Evolutionary conservation across 2,888 invertebrate species (phyloP).

Genomic region (Heliconius ismenius): DNA sequence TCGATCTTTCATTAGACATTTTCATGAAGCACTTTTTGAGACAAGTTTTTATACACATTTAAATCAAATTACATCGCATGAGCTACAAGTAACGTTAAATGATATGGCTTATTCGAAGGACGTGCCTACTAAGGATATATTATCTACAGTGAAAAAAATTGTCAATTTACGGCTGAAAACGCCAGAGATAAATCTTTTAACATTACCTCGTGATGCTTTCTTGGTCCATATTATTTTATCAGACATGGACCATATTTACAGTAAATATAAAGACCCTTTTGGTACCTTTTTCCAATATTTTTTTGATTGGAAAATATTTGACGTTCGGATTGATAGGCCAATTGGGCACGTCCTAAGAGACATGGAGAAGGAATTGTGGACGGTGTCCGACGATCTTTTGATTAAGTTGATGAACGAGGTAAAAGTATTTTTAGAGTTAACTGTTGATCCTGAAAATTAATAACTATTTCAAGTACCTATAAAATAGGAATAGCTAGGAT

Average conservation of each 20-base stretch:
- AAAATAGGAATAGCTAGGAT: no score
- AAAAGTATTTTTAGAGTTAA: slow-evolving; percentile 61
- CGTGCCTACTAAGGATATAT: slow-evolving; percentile 56
- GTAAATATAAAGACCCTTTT: slow-evolving; percentile 55
- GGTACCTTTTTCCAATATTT: slow-evolving; percentile 52
- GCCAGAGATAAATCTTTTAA: slow-evolving; percentile 40
- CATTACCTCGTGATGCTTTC: slow-evolving; percentile 54
- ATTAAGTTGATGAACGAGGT: slow-evolving; percentile 60
- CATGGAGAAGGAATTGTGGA: slow-evolving; percentile 48
- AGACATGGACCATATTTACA: slow-evolving; percentile 65
- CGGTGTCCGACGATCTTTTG: slow-evolving; percentile 50
- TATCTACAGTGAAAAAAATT: slow-evolving; percentile 53
- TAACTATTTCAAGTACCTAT: background rate
- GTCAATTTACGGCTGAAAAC: slow-evolving; percentile 53
- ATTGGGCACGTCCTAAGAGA: slow-evolving; percentile 52
- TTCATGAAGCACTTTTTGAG: slow-evolving; percentile 49
- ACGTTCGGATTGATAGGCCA: slow-evolving; percentile 45
- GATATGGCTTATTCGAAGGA: slow-evolving; percentile 61
- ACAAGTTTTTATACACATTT: slow-evolving; percentile 55
- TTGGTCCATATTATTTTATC: slow-evolving; percentile 62
- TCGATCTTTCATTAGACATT: slow-evolving; percentile 51
- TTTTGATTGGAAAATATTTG: slow-evolving; percentile 49
- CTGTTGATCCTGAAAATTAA: slow-evolving; percentile 56
- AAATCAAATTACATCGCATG: slow-evolving; percentile 54
- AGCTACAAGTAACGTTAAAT: slow-evolving; percentile 61